Evolutionary conservation across 2,888 invertebrate species (phyloP).

Genomic region (Apotomis betuletana): DNA sequence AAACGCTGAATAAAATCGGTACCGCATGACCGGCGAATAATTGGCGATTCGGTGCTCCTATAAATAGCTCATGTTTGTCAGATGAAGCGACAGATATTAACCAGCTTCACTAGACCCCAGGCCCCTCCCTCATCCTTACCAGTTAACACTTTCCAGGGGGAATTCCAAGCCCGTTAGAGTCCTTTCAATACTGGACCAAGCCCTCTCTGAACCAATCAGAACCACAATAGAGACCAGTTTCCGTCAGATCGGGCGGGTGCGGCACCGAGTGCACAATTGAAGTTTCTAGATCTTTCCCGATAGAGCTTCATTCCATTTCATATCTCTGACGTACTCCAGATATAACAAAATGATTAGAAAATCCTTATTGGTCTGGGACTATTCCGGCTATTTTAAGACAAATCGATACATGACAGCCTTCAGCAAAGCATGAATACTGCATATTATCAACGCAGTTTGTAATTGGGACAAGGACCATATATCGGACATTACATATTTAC

Average conservation of each 20-base stretch:
- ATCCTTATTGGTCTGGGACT: background rate
- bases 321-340: slow-evolving; percentile 11
- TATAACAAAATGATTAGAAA: slow-evolving; percentile 23
- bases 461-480: slow-evolving; percentile 56
- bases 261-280: slow-evolving; percentile 23
- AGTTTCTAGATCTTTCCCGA: slow-evolving; percentile 33
- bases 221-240: slow-evolving; percentile 19
- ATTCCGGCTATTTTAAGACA: slow-evolving; percentile 16
- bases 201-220: slow-evolving; percentile 29
- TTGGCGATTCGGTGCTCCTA: slow-evolving; percentile 39
- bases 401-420: slow-evolving; percentile 41
- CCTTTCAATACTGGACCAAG: slow-evolving; percentile 15
- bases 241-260: slow-evolving; percentile 21
- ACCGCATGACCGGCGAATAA: slow-evolving; percentile 35
- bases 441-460: slow-evolving; percentile 47
- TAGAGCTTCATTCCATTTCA: slow-evolving; percentile 9
- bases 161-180: background rate
- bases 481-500: slow-evolving; percentile 33
- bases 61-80: slow-evolving; percentile 47
- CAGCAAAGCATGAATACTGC: slow-evolving; percentile 34
- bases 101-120: slow-evolving; percentile 44
- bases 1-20: slow-evolving; percentile 31
- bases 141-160: slow-evolving; percentile 4
- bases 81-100: slow-evolving; percentile 45
- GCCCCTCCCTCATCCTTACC: slow-evolving; percentile 9